Evolutionary conservation across 2,888 invertebrate genomes (phyloP).

Genomic region (Loripinus fragilis): DNA sequence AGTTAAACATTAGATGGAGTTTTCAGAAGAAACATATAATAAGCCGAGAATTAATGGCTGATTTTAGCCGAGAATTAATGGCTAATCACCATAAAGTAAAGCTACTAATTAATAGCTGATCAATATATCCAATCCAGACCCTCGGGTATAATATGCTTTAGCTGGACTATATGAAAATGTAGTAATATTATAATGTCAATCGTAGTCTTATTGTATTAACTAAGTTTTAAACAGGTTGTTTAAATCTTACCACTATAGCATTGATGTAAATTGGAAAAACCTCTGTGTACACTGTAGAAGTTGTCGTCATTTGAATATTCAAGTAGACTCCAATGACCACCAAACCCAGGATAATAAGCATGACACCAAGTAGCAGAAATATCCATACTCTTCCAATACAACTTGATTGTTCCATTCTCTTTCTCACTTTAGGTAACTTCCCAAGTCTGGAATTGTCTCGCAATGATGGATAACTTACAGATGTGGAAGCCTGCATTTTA

Average conservation of each 20-base stretch:
- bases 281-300: constrained; percentile 90
- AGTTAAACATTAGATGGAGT: too few relatives aligned
- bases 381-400: constrained; percentile 85
- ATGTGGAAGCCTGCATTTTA: constrained; percentile 19
- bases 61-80: too few relatives aligned
- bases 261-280: constrained; percentile 98
- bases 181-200: too few relatives aligned
- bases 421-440: constrained; percentile 34
- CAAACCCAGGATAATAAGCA: constrained; percentile 87
- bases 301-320: constrained; percentile 91
- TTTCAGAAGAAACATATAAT: too few relatives aligned
- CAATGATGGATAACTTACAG: constrained; percentile 13
- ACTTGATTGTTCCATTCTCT: constrained; percentile 34
- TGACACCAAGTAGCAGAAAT: constrained; percentile 91
- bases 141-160: too few relatives aligned
- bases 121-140: too few relatives aligned
- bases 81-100: too few relatives aligned
- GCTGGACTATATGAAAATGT: too few relatives aligned
- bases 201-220: too few relatives aligned
- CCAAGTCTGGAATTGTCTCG: constrained; percentile 24
- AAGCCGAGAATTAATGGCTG: too few relatives aligned
- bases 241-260: constrained; percentile 91
- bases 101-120: too few relatives aligned
- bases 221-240: too few relatives aligned
- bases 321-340: constrained; percentile 92